Evolutionary conservation across 2,888 invertebrate genomes (phyloP), one percentile per base, ranked within the genome.

Genomic region (Gasteruption jaculator): DNA sequence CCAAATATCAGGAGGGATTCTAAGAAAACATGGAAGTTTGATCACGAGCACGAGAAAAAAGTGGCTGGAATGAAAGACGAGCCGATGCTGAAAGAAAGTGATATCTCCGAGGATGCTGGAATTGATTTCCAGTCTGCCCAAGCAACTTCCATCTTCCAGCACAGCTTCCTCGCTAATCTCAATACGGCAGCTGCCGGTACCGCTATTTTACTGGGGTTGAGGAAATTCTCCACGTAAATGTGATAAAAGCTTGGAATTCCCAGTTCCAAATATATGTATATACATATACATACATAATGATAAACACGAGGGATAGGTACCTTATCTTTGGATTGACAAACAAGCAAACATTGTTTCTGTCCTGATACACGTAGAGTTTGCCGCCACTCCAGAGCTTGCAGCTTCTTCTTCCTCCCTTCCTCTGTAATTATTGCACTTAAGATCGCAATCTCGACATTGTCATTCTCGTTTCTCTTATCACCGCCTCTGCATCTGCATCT

Each of bases 51-150:
- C 43, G 63, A 63, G 22, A 65, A 63, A 41, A 61, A 63, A 38
- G 54, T 54, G 2, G 60, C 59, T 2, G 66, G 62, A 14, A 65
- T 64, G 55, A 61, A 58, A 48, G 67, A 68, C 48, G 64, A 62
- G 37, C 53, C 62, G 41, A 54, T 57, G 45, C 32, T 54, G 37
- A 63, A 62, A 41, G 60, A 58, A n/a, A 50, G 49, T 38, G 58
- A 59, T 14, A 53, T 50, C 30, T 58, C 53, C 36, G 58, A 59
- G 26, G 63, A 61, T 21, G n/a, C n/a, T n/a, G 55, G 57, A 50
- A 56, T 58, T 41, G 60, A 64, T 56, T 61, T 62, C 44, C 56
- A 60, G 50, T 61, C 63, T 38, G 59, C 62, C 24, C 59, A 56
- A 22, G 60, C 65, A 35, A 58, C 60, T 29, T 54, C 58, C 42